These are phyloP conservation scores for Mythimna impura DNA, from an alignment of 2,888 invertebrate species.

Conservation along the genomic window DNA sequence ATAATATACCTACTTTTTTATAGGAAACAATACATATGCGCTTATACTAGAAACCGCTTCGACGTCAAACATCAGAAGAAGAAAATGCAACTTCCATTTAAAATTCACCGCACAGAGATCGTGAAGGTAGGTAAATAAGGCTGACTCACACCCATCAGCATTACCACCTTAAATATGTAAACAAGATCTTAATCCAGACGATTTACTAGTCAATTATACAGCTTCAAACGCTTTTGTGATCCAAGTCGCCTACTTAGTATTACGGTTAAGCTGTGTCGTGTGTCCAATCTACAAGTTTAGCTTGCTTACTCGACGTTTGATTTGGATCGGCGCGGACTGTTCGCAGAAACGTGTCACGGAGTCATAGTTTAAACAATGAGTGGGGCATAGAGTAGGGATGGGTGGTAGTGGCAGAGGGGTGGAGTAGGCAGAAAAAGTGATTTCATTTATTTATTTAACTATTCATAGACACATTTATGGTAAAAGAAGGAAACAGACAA, in stretches of 20 bases:
- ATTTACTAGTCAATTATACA: slow-evolving; percentile 69
- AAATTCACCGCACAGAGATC: slow-evolving; percentile 41
- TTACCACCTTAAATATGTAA: slow-evolving; percentile 60
- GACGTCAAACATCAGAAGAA: slow-evolving; percentile 23
- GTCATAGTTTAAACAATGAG: slow-evolving; percentile 87
- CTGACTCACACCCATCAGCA: slow-evolving; percentile 44
- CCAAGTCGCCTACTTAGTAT: slow-evolving; percentile 83
- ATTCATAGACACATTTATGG: too few species aligned
- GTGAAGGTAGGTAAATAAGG: slow-evolving; percentile 48
- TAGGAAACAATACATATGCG: slow-evolving; percentile 6
- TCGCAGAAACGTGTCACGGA: slow-evolving; percentile 86
- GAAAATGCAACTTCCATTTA: slow-evolving; percentile 33
- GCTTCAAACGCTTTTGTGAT: slow-evolving; percentile 72
- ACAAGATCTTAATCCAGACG: slow-evolving; percentile 61
- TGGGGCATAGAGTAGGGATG: slow-evolving; percentile 70
- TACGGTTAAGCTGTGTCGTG: slow-evolving; percentile 72
- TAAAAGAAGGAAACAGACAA: too few species aligned
- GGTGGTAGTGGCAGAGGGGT: slow-evolving; percentile 21
- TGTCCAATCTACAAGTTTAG: slow-evolving; percentile 82
- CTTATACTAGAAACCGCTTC: background rate
- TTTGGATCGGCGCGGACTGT: slow-evolving; percentile 87
- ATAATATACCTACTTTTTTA: too few species aligned
- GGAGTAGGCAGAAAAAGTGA: slow-evolving; percentile 9
- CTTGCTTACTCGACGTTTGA: slow-evolving; percentile 85
- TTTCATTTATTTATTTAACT: background rate